Percentiles rank a stretch among this genome's conserved stretches.
phyloP scores from a whole-genome alignment of 2,113 vertebrate genomes.

The Hippocampus comes region DNA sequence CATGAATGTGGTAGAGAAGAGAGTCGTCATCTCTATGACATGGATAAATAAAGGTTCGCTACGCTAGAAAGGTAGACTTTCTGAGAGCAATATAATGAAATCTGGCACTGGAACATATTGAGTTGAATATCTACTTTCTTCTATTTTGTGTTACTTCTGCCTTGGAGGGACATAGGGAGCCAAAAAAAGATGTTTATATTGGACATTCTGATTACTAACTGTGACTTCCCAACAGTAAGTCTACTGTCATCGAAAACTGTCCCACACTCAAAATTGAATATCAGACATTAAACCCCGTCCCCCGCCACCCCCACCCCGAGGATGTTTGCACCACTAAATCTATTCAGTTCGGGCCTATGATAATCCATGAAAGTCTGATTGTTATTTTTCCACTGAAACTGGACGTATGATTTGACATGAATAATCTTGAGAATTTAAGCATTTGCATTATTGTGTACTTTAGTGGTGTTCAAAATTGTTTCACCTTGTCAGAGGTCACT shows the following conservation, averaged over 20 bases:
- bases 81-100: background rate
- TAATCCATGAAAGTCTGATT: background rate
- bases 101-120: background rate
- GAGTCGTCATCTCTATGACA: background rate
- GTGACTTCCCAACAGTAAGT: background rate
- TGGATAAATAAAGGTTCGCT: background rate
- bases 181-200: background rate
- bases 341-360: background rate
- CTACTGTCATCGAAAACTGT: background rate
- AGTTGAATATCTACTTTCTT: background rate
- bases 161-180: background rate
- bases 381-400: background rate
- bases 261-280: background rate
- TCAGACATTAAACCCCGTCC: background rate
- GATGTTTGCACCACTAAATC: background rate
- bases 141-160: background rate
- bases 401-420: background rate
- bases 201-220: conserved; percentile 7
- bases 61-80: background rate
- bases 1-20: background rate
- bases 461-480: background rate
- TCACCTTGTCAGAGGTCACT: background rate
- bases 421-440: background rate
- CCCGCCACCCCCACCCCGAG: too few species aligned
- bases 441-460: background rate